Base-by-base conservation (phyloP, 2,113 vertebrate species). In the Prochilodus magdalenae region DNA sequence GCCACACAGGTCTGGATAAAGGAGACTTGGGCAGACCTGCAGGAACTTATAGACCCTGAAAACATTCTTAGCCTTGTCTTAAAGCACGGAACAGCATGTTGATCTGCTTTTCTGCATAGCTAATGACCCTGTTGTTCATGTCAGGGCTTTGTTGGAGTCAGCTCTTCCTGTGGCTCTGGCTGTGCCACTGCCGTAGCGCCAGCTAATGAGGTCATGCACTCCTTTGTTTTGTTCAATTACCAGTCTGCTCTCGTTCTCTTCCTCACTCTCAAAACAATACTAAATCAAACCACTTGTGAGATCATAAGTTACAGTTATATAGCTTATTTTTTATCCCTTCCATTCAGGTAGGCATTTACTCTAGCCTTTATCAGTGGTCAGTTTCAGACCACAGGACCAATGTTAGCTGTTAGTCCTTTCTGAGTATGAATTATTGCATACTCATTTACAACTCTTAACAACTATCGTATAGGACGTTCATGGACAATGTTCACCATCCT, bases 1-100 rank as follows among this genome's bases (percentile, higher is more conserved):
- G 30, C 79, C 85, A 36, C 83, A 86, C 79, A 87, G 87, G 51
- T 87, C 80, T 79, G 87, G 89, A 89, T 91, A 90, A 92, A 87
- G 85, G 55, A n/a, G 82, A 87, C 83, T 89, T 73, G 26, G 75
- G 81, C 83, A 74, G 2, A 29, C 84, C 89, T 90, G 73, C 76
- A 82, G 87, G 87, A 90, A 89, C 91, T 92, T 91, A 90, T 86
- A 89, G 89, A 81, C 84, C 71, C 89, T 89, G 89, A 85, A 91
- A 91, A 90, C 67, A 74, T 89, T 84, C 82, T 92, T 90, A 93
- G 83, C 86, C 78, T 13, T 83, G 88, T 84, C 90, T 92, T 89
- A 88, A 86, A 59, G 40, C 86, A n/a, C 75, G 75, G 82, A 86
- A 82, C 66, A 70, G 89, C 33, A 83, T 70, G 79, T 88, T 89